A percentile compares a stretch with the other conserved stretches of the same genome.
phyloP scores from a whole-genome alignment of 1,140 invertebrate genomes.

The Eupeodes corollae region DNA sequence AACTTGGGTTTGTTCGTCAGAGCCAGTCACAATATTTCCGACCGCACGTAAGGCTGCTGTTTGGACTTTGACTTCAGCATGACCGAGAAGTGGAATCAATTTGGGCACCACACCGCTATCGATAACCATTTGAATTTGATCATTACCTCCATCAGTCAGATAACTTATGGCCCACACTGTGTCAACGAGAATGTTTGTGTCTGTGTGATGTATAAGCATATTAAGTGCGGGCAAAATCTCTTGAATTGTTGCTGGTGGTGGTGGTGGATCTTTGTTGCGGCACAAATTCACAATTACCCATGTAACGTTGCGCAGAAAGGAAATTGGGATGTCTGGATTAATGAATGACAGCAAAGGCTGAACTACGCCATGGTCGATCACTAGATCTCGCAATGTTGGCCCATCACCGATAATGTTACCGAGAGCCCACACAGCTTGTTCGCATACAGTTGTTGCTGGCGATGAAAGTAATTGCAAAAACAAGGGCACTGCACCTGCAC shows the following conservation, averaged over 20 bases:
- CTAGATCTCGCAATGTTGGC: constrained; percentile 78
- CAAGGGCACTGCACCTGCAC: constrained; percentile 86
- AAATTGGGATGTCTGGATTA: constrained; percentile 83
- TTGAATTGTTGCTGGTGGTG: constrained; percentile 72
- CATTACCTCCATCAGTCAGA: constrained; percentile 94
- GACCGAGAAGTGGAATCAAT: constrained; percentile 87
- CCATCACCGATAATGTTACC: constrained; percentile 94
- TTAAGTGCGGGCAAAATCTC: constrained; percentile 91
- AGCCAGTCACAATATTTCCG: constrained; percentile 98
- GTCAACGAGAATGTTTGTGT: constrained; percentile 95
- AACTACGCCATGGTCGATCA: constrained; percentile 82
- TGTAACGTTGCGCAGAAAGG: constrained; percentile 91
- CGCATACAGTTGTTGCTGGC: constrained; percentile 92
- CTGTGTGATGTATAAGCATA: constrained; percentile 87
- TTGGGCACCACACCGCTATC: constrained; percentile 90
- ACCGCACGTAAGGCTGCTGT: constrained; percentile 93
- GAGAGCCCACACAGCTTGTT: constrained; percentile 97
- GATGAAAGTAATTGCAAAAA: constrained; percentile 87
- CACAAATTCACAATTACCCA: constrained; percentile 97
- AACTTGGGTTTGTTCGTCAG: constrained; percentile 95
- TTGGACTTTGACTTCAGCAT: constrained; percentile 95
- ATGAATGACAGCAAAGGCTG: constrained; percentile 82
- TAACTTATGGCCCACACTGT: constrained; percentile 99
- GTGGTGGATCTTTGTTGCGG: constrained; percentile 90
- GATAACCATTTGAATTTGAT: constrained; percentile 98